Conservation (phyloP, 2,888 invertebrate genomes). For the Euzophera pinguis region DNA sequence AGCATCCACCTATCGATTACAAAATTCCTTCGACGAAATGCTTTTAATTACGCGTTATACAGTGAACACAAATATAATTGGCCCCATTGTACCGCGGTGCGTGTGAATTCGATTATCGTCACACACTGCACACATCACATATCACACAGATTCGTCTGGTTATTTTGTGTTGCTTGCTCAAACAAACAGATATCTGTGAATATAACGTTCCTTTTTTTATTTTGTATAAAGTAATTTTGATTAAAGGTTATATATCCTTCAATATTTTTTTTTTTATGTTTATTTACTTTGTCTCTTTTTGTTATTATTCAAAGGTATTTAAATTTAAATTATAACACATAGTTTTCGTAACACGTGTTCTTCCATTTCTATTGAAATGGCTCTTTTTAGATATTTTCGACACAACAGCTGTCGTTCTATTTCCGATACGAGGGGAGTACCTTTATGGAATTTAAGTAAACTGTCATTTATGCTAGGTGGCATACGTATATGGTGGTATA, state of each 20-base stretch:
- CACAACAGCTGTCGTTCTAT: conserved; percentile 71
- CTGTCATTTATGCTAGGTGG: conserved; percentile 19
- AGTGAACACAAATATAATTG: conserved; percentile 12
- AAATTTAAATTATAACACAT: no score
- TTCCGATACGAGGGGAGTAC: conserved; percentile 60
- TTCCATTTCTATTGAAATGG: conserved; percentile 46
- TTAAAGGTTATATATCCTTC: no score
- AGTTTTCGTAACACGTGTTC: conserved; percentile 36
- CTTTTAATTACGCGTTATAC: conserved; percentile 10
- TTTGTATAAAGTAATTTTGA: no score
- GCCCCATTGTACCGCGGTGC: conserved; percentile 6
- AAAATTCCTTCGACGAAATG: conserved; percentile 14
- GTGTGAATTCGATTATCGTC: conserved; percentile 14
- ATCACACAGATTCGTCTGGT: no score
- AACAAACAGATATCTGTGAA: no score
- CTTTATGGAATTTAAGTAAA: conserved; percentile 38
- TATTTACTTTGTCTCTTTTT: no score
- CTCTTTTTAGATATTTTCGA: conserved; percentile 54
- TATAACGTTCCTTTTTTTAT: no score
- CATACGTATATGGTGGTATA: no score
- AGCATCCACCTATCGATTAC: conserved; percentile 14
- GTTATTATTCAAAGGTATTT: no score
- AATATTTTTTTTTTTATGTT: no score
- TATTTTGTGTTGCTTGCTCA: no score
- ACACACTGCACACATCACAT: no score